Evolutionary conservation across 2,888 invertebrate genomes (phyloP).

Genomic region (Linnaemya vulpina): DNA sequence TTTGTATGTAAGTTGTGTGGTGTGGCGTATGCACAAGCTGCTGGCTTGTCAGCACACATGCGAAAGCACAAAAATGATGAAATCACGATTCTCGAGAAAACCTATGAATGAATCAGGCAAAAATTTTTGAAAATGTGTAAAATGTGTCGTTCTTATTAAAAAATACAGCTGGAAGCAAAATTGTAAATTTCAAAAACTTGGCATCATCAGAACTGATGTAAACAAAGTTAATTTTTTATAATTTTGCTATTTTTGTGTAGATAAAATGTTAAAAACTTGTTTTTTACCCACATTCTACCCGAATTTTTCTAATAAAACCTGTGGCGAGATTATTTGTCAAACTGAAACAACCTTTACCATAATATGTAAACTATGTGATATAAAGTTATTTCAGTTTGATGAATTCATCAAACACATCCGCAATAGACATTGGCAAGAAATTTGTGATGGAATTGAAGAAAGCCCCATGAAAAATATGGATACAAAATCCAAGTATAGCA

Average conservation of each 20-base stretch:
- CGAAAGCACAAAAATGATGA: slow-evolving; percentile 68
- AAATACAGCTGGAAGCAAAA: too few species aligned
- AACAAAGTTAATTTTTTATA: neutral
- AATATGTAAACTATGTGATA: slow-evolving; percentile 76
- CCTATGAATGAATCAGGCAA: neutral
- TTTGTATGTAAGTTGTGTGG: slow-evolving; percentile 77
- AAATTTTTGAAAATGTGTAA: neutral
- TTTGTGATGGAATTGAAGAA: neutral
- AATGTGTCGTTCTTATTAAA: too few species aligned
- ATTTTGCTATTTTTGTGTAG: neutral
- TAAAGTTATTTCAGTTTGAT: slow-evolving; percentile 77
- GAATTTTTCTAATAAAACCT: slow-evolving; percentile 74
- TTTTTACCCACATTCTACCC: slow-evolving; percentile 38
- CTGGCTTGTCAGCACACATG: slow-evolving; percentile 77
- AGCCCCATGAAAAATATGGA: neutral
- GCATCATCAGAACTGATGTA: neutral
- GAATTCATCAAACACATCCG: slow-evolving; percentile 78
- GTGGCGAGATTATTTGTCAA: slow-evolving; percentile 79
- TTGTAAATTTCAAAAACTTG: neutral
- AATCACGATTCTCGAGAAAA: neutral
- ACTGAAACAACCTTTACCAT: slow-evolving; percentile 76
- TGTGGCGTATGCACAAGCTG: slow-evolving; percentile 76
- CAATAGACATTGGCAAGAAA: slow-evolving; percentile 41
- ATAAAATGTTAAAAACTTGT: slow-evolving; percentile 69
- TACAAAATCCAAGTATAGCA: neutral